These are phyloP conservation scores for Acanthacorydalis orientalis DNA, from an alignment of 2,888 invertebrate genomes.

Conservation along the genomic window DNA sequence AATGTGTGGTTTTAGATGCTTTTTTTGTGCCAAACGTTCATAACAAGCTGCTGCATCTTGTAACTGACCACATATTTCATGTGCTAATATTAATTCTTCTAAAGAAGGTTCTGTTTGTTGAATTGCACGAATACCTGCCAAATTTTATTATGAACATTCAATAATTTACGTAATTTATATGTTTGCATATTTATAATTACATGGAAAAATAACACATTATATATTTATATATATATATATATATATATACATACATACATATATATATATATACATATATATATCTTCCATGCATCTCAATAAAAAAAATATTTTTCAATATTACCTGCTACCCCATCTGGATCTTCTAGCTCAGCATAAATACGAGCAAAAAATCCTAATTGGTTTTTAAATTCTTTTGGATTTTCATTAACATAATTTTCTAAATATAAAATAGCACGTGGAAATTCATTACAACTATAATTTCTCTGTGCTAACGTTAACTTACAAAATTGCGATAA, in stretches of 20 bases:
- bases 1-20: constrained; percentile 25
- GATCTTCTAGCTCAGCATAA: constrained; percentile 75
- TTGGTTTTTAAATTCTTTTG: constrained; percentile 36
- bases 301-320: neutral
- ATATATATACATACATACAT: neutral
- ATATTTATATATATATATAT: too few relatives aligned
- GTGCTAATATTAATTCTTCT: constrained; percentile 67
- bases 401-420: constrained; percentile 44
- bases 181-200: too few relatives aligned
- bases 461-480: constrained; percentile 54
- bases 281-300: too few relatives aligned
- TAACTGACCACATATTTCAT: constrained; percentile 66
- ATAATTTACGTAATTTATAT: too few relatives aligned
- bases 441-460: constrained; percentile 55
- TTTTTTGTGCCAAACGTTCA: constrained; percentile 55
- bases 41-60: constrained; percentile 80
- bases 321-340: constrained; percentile 72
- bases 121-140: constrained; percentile 46
- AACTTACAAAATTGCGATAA: constrained; percentile 39
- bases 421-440: constrained; percentile 62
- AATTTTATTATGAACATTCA: too few relatives aligned
- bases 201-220: too few relatives aligned
- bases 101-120: constrained; percentile 60
- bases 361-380: constrained; percentile 55
- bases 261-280: neutral